phyloP scores from a whole-genome alignment of 1,140 invertebrate genomes.

The Atopsyche davidsoni region DNA sequence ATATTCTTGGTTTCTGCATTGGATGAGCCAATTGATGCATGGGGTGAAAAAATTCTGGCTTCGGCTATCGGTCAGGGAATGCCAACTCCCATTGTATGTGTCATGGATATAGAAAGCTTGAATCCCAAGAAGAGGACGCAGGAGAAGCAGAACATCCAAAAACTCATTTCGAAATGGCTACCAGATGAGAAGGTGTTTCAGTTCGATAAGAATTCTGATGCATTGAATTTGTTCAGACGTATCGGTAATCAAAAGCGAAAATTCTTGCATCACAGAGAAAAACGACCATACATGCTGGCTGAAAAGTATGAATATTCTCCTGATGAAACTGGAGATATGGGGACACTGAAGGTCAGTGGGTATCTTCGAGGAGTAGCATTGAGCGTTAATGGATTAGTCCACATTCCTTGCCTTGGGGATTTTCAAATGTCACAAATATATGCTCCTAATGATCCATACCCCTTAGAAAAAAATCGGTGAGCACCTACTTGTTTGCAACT shows the following conservation, averaged over 20 bases:
- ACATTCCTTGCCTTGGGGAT: constrained; percentile 86
- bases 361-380: constrained; percentile 75
- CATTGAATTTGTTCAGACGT: constrained; percentile 68
- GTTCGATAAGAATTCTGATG: constrained; percentile 71
- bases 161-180: constrained; percentile 69
- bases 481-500: background rate
- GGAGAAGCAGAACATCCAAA: constrained; percentile 68
- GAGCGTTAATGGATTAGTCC: constrained; percentile 81
- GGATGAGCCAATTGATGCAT: constrained; percentile 62
- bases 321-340: constrained; percentile 50
- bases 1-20: constrained; percentile 66
- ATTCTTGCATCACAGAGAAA: constrained; percentile 65
- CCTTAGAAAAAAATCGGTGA: constrained; percentile 51
- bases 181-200: constrained; percentile 76
- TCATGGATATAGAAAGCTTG: constrained; percentile 70
- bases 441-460: constrained; percentile 66
- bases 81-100: constrained; percentile 67
- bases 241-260: constrained; percentile 78
- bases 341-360: constrained; percentile 78
- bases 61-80: constrained; percentile 76
- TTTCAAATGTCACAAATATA: constrained; percentile 86
- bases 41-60: constrained; percentile 68
- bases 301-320: constrained; percentile 69
- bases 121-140: constrained; percentile 67
- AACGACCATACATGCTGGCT: constrained; percentile 72